Evolutionary conservation across 2,113 vertebrate genomes (phyloP).

Genomic region (Odontophorus gujanensis): DNA sequence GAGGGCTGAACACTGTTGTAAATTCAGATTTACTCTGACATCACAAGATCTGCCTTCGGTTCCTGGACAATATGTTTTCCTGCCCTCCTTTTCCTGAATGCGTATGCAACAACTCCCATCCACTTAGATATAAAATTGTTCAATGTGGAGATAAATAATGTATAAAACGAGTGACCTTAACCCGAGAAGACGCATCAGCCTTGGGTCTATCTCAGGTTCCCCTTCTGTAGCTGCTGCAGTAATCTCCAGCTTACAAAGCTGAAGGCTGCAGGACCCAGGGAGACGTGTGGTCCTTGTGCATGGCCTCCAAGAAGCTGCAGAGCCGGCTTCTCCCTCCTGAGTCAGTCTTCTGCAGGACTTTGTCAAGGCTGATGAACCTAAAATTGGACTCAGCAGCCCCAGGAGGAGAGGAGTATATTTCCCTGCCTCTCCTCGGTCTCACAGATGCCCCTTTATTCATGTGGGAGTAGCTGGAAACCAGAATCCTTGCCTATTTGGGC

Average conservation of each 20-base stretch:
- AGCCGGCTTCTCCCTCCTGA: neutral
- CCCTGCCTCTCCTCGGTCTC: neutral
- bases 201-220: constrained; percentile 50
- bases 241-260: constrained; percentile 38
- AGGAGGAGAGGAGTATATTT: neutral
- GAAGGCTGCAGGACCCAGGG: neutral
- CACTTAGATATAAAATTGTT: neutral
- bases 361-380: constrained; percentile 33
- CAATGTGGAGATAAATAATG: neutral
- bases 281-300: neutral
- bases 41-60: neutral
- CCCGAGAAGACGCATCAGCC: constrained; percentile 7
- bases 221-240: constrained; percentile 1
- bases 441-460: neutral
- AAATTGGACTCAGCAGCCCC: constrained; percentile 16
- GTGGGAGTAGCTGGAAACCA: neutral
- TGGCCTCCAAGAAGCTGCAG: neutral
- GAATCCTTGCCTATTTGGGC: neutral
- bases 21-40: neutral
- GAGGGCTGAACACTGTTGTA: neutral
- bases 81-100: neutral
- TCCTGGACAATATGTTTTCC: neutral
- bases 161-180: constrained; percentile 21
- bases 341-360: constrained; percentile 10
- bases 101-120: neutral